Evolutionary conservation across 1,140 invertebrate species (phyloP).

Genomic region (Ostrea denselamellosa): DNA sequence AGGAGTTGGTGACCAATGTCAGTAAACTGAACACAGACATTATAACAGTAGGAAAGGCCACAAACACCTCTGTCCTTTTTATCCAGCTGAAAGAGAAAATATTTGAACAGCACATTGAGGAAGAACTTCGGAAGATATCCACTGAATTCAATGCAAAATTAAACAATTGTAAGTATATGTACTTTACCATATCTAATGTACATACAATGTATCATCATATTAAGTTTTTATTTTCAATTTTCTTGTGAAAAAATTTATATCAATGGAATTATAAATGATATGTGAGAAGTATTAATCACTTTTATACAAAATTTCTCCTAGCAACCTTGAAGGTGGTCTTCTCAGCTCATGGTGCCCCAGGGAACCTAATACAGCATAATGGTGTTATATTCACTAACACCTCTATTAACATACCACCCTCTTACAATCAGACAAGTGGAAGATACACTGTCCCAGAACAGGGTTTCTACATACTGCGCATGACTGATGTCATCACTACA

Average conservation of each 20-base stretch:
- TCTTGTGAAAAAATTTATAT: no score
- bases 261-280: no score
- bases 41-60: neutral
- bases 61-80: neutral
- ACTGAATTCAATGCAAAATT: neutral
- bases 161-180: neutral
- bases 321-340: neutral
- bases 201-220: no score
- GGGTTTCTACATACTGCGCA: neutral
- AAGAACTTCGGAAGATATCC: neutral
- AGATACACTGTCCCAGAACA: conserved; percentile 4
- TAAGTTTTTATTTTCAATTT: no score
- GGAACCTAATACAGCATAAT: neutral
- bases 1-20: neutral
- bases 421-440: neutral
- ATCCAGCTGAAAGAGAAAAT: neutral
- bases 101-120: neutral
- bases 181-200: neutral
- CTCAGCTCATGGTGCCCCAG: neutral
- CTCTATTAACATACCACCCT: neutral
- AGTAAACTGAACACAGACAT: neutral
- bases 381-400: neutral
- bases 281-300: no score
- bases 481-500: neutral
- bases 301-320: neutral